Percentiles rank a stretch among this genome's conserved stretches.
These are phyloP conservation scores for Stegophylla sp. DNA, from an alignment of 2,888 invertebrate species.

Conservation along the genomic window DNA sequence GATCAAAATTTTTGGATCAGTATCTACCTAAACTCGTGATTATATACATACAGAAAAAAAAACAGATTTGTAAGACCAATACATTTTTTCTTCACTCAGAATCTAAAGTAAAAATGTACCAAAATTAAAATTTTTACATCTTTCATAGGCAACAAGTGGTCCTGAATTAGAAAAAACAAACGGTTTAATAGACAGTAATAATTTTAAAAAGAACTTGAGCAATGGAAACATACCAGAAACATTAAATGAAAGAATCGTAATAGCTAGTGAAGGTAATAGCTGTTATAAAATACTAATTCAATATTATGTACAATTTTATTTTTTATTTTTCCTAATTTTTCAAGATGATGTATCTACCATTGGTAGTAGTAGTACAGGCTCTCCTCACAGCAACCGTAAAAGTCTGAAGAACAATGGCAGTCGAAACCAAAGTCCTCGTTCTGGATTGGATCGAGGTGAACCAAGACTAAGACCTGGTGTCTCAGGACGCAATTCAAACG, in stretches of 20 bases:
- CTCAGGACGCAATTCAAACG: constrained; percentile 60
- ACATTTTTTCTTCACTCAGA: too few species aligned
- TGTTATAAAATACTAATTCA: neutral
- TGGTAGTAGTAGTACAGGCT: constrained; percentile 65
- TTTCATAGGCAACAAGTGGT: constrained; percentile 35
- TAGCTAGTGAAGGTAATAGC: constrained; percentile 53
- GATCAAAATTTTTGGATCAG: too few species aligned
- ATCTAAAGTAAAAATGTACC: too few species aligned
- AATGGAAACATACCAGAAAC: constrained; percentile 57
- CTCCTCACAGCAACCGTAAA: constrained; percentile 62
- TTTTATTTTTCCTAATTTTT: constrained; percentile 3
- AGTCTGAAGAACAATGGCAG: constrained; percentile 54
- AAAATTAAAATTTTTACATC: neutral
- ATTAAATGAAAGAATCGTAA: constrained; percentile 44
- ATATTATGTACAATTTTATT: neutral
- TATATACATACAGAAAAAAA: too few species aligned
- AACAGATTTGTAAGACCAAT: too few species aligned
- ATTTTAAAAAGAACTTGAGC: constrained; percentile 51
- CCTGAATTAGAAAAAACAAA: constrained; percentile 45
- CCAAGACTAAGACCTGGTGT: constrained; percentile 68
- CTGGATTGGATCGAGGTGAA: constrained; percentile 67
- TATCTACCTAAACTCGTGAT: too few species aligned
- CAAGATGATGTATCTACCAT: constrained; percentile 69
- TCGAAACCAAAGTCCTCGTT: constrained; percentile 69
- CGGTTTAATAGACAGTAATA: constrained; percentile 30